Conservation (phyloP, 2,888 invertebrate species). For the Seira ritae region DNA sequence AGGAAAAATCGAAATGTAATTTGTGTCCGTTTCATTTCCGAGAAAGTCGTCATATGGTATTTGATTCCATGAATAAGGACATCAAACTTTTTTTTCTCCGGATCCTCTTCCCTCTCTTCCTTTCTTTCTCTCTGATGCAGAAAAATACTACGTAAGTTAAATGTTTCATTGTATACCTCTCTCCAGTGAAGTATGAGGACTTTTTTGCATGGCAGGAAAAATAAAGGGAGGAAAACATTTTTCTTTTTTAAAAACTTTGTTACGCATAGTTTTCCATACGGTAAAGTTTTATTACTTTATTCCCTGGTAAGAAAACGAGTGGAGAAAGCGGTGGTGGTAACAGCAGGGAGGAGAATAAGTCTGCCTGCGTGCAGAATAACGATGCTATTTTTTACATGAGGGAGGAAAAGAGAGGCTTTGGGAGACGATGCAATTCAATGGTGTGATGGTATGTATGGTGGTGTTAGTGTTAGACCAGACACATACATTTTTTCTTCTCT, state of each 20-base stretch:
- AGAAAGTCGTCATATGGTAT: neutral
- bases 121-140: neutral
- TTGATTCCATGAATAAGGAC: neutral
- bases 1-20: neutral
- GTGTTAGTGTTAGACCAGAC: no score
- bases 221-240: neutral
- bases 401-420: neutral
- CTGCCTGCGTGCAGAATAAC: neutral
- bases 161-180: no score
- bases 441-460: no score
- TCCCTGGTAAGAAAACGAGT: neutral
- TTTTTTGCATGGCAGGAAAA: neutral
- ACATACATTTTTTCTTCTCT: neutral
- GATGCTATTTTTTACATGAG: neutral
- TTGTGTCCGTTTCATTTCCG: neutral
- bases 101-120: neutral
- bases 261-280: conserved; percentile 21
- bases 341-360: conserved; percentile 49
- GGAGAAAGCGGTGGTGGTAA: conserved; percentile 14
- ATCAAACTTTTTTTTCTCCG: conserved; percentile 6
- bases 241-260: neutral
- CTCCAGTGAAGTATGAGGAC: conserved; percentile 1
- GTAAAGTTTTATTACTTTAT: conserved; percentile 61
- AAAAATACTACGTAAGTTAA: neutral
- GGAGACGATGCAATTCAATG: no score